These are phyloP conservation scores for Helicoverpa zea DNA, from an alignment of 1,140 invertebrate species.

Conservation along the genomic window DNA sequence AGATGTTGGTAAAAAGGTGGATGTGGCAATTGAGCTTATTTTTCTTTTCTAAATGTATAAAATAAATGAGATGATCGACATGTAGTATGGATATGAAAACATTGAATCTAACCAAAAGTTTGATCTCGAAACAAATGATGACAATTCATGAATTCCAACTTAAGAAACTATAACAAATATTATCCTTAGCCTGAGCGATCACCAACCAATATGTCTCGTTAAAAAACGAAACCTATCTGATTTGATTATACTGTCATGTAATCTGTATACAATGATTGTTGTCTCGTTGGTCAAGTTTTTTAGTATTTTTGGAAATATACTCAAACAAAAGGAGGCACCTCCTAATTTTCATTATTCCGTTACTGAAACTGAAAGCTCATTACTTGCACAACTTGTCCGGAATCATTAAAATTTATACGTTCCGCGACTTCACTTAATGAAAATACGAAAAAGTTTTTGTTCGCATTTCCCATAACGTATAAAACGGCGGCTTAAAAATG, in stretches of 20 bases:
- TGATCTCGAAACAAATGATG: too few species aligned
- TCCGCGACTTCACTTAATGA: conserved; percentile 65
- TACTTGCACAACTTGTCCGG: conserved; percentile 57
- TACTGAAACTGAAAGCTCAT: conserved; percentile 56
- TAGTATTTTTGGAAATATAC: not conserved
- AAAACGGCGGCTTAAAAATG: conserved; percentile 9
- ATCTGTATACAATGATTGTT: too few species aligned
- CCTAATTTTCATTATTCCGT: not conserved
- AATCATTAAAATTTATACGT: conserved; percentile 74
- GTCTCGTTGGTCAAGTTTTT: not conserved
- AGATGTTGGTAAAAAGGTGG: not conserved
- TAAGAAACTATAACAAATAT: too few species aligned
- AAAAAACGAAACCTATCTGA: too few species aligned
- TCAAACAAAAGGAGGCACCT: not conserved
- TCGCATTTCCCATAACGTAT: conserved; percentile 20
- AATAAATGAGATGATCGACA: not conserved
- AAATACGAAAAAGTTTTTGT: conserved; percentile 63
- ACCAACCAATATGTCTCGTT: too few species aligned
- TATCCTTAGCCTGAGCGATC: too few species aligned
- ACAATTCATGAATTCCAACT: too few species aligned
- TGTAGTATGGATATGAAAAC: too few species aligned
- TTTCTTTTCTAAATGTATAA: not conserved
- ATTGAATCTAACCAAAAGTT: too few species aligned
- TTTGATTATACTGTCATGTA: too few species aligned
- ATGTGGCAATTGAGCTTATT: not conserved